Conservation (phyloP, 2,113 vertebrate species). For the Petaurus breviceps region DNA sequence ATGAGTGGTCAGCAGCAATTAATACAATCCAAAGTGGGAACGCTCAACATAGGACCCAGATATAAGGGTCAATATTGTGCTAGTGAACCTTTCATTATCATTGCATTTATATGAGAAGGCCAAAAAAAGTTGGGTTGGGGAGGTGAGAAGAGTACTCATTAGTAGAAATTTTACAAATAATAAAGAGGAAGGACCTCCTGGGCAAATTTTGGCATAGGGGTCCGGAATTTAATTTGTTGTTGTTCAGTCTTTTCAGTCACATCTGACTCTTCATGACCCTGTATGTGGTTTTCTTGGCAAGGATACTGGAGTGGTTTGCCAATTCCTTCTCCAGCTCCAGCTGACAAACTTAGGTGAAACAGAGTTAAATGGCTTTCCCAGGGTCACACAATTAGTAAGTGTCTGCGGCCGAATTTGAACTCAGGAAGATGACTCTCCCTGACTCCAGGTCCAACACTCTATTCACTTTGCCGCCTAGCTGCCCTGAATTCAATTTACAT, state of each 20-base stretch:
- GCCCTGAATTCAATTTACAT: too few species aligned
- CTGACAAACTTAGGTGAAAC: neutral
- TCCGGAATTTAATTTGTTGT: neutral
- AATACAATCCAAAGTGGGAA: neutral
- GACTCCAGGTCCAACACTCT: too few species aligned
- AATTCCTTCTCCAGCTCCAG: neutral
- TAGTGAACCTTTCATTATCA: neutral
- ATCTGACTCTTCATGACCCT: neutral
- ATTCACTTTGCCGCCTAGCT: too few species aligned
- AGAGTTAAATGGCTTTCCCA: neutral
- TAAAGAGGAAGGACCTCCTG: neutral
- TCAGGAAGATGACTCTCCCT: neutral
- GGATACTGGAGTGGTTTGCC: neutral
- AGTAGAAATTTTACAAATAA: neutral
- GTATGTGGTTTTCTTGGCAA: neutral
- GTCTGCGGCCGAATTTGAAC: neutral
- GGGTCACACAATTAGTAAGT: neutral
- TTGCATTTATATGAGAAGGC: neutral
- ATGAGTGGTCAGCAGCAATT: neutral
- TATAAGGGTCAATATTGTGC: neutral
- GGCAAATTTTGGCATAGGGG: neutral
- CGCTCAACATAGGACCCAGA: neutral
- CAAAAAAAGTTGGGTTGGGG: neutral
- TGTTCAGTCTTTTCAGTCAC: neutral
- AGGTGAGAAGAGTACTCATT: neutral